phyloP scores from a whole-genome alignment of 2,113 vertebrate species.

The Pteruthius melanotis region DNA sequence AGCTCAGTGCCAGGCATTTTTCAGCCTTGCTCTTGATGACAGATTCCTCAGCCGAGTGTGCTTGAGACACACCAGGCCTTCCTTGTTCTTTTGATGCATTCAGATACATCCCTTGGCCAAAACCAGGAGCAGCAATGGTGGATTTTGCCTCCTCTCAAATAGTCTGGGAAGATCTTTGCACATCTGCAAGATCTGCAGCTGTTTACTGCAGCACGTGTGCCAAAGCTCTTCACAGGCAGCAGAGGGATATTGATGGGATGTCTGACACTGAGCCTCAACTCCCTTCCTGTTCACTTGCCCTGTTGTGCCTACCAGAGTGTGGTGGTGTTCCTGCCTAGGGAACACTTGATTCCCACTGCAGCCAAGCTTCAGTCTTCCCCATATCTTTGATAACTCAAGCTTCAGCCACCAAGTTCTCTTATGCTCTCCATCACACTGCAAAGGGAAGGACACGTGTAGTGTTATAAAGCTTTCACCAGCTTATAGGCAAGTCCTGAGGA shows the following conservation, averaged over 20 bases:
- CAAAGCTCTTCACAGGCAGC: background rate
- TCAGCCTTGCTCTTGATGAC: background rate
- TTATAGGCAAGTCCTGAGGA: background rate
- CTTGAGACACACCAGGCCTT: background rate
- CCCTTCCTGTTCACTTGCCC: background rate
- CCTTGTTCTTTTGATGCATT: background rate
- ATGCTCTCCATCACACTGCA: background rate
- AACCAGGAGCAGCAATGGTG: background rate
- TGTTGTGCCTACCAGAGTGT: background rate
- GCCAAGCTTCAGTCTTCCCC: background rate
- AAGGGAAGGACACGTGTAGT: fast-evolving
- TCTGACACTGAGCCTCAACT: background rate
- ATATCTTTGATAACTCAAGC: background rate
- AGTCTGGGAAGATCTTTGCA: background rate
- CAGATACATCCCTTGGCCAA: background rate
- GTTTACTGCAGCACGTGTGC: background rate
- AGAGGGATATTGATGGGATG: background rate
- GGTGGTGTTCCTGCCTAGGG: background rate
- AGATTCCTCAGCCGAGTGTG: background rate
- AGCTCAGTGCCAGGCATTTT: background rate
- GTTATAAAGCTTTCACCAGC: background rate
- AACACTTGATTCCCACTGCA: fast-evolving
- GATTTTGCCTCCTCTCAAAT: background rate
- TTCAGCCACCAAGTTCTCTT: background rate
- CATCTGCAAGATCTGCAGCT: background rate